Percentiles rank a stretch among this genome's conserved stretches.
Conservation (phyloP, 2,888 invertebrate genomes). For the Helleia helle region DNA sequence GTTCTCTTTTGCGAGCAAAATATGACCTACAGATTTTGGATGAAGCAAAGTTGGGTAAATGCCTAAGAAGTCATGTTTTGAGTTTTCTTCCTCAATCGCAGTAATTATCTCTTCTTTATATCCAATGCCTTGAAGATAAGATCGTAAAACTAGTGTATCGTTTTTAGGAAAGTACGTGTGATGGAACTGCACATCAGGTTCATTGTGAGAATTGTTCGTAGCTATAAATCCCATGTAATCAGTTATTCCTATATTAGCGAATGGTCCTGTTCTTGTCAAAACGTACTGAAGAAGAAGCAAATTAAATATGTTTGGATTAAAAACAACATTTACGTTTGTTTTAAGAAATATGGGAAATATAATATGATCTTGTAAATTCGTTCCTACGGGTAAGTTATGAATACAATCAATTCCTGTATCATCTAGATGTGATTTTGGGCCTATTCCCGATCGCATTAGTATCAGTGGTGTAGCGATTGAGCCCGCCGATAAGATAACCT, state of each 20-base stretch:
- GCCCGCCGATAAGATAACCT: slow-evolving; percentile 65
- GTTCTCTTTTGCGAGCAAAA: slow-evolving; percentile 64
- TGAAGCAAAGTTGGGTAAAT: slow-evolving; percentile 48
- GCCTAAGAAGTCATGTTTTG: slow-evolving; percentile 37
- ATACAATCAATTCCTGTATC: slow-evolving; percentile 40
- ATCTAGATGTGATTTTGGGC: slow-evolving; percentile 44
- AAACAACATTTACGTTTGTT: slow-evolving; percentile 22
- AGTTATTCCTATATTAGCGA: slow-evolving; percentile 49
- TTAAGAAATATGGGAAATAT: slow-evolving; percentile 34
- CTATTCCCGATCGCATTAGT: slow-evolving; percentile 68
- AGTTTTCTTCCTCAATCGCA: slow-evolving; percentile 31
- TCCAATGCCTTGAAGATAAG: slow-evolving; percentile 30
- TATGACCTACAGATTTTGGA: slow-evolving; percentile 69
- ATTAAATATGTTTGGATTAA: slow-evolving; percentile 26
- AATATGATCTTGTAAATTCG: slow-evolving; percentile 68
- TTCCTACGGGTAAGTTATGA: slow-evolving; percentile 53
- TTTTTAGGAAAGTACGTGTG: slow-evolving; percentile 37
- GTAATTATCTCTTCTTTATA: slow-evolving; percentile 34
- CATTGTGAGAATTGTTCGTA: slow-evolving; percentile 43
- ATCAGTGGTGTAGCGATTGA: slow-evolving; percentile 63
- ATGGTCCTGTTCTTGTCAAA: slow-evolving; percentile 53
- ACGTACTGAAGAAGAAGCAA: slow-evolving; percentile 57
- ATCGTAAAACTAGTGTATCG: slow-evolving; percentile 28
- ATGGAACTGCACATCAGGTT: slow-evolving; percentile 69
- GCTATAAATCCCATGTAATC: slow-evolving; percentile 68